Percentiles rank a stretch among this genome's conserved stretches.
phyloP scores from a whole-genome alignment of 2,797 vertebrate genomes.

The Clarias platycephalus region DNA sequence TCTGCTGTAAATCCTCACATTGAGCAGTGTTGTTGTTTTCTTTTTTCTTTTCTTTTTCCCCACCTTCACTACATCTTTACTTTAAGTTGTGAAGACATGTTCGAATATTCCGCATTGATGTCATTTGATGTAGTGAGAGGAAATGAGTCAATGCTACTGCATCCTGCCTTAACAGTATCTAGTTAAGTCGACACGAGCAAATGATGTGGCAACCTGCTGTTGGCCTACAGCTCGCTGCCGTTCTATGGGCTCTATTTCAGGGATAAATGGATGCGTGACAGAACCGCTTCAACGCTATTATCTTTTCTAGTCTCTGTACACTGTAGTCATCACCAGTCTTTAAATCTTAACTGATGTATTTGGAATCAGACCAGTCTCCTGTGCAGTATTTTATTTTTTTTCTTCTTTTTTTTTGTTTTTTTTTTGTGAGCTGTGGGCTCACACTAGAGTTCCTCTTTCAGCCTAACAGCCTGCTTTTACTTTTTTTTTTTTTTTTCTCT shows the following conservation, averaged over 20 bases:
- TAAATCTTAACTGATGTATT: neutral
- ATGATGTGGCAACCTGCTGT: slow-evolving; percentile 14
- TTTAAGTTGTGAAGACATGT: slow-evolving; percentile 32
- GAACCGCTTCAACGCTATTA: slow-evolving; percentile 24
- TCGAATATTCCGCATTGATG: slow-evolving; percentile 46
- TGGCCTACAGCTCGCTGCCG: neutral
- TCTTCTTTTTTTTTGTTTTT: slow-evolving; percentile 5
- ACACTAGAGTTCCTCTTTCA: slow-evolving; percentile 9
- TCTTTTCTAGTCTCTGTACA: neutral
- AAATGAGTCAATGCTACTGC: slow-evolving; percentile 56
- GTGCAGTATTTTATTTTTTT: neutral
- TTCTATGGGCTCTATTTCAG: neutral
- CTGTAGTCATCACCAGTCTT: neutral
- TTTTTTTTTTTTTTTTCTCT: too few relatives aligned
- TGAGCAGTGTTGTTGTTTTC: slow-evolving; percentile 55
- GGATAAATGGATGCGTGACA: slow-evolving; percentile 29
- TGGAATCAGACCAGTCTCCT: too few relatives aligned
- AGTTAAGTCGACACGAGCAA: slow-evolving; percentile 39
- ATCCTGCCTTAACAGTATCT: slow-evolving; percentile 56
- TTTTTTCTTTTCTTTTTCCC: slow-evolving; percentile 32
- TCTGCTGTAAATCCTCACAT: slow-evolving; percentile 65
- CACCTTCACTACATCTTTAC: slow-evolving; percentile 2
- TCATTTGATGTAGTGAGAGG: slow-evolving; percentile 47
- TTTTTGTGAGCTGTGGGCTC: neutral
- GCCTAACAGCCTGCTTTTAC: neutral